These are phyloP conservation scores for Nothobranchius furzeri DNA, from an alignment of 2,113 vertebrate genomes.

Conservation along the genomic window DNA sequence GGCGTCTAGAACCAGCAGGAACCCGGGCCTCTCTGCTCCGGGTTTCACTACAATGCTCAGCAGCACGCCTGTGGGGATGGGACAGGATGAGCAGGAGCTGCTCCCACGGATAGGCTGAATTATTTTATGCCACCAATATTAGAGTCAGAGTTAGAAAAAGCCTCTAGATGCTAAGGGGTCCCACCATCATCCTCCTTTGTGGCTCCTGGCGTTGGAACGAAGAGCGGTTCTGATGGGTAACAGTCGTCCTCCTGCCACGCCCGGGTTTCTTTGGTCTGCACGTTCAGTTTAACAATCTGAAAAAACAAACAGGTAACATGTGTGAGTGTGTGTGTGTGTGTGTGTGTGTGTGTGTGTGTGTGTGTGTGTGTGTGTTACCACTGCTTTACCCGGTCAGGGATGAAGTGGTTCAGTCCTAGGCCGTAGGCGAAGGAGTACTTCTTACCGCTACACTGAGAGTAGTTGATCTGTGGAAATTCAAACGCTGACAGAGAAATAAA, in stretches of 20 bases:
- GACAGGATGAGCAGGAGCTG: neutral
- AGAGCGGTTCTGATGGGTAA: conserved; percentile 94
- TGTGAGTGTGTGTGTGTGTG: neutral
- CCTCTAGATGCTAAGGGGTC: neutral
- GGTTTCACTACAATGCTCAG: conserved; percentile 91
- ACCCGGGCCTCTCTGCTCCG: conserved; percentile 85
- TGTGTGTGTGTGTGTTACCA: neutral
- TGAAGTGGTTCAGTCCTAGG: conserved; percentile 95
- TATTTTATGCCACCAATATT: no score
- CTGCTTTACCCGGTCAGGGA: conserved; percentile 90
- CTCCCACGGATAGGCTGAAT: accelerated
- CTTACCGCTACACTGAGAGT: conserved; percentile 84
- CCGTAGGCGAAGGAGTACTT: conserved; percentile 90
- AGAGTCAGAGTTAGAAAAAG: no score
- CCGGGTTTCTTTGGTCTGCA: conserved; percentile 93
- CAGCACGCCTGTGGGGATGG: conserved; percentile 82
- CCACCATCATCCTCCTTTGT: conserved; percentile 90
- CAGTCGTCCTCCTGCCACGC: conserved; percentile 93
- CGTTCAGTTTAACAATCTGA: conserved; percentile 94
- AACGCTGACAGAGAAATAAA: conserved; percentile 80
- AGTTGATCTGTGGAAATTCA: conserved; percentile 98
- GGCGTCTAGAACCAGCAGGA: conserved; percentile 89
- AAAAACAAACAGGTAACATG: neutral
- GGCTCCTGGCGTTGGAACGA: conserved; percentile 87
- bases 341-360: neutral